Evolutionary conservation across 2,888 invertebrate genomes (phyloP).

Genomic region (Luperina nickerlii): DNA sequence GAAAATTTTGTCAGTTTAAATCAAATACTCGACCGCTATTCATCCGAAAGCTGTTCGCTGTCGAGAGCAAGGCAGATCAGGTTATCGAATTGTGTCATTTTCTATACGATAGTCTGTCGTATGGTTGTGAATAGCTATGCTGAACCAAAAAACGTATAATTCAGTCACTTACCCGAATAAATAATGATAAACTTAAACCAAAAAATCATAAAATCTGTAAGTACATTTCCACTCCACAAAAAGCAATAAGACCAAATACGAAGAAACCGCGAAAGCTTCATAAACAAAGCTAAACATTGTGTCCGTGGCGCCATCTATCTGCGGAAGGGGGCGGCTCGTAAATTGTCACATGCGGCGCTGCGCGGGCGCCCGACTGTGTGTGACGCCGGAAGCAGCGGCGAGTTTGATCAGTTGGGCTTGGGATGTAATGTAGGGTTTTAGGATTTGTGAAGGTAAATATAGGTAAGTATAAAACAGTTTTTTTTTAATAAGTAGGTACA

Average conservation of each 20-base stretch:
- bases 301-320: slow-evolving; percentile 69
- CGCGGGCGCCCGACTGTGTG: slow-evolving; percentile 56
- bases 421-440: slow-evolving; percentile 13
- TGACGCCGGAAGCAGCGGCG: slow-evolving; percentile 56
- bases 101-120: no score
- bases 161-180: neutral
- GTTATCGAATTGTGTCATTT: no score
- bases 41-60: no score
- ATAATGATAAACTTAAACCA: neutral
- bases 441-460: neutral
- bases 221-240: slow-evolving; percentile 1
- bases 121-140: no score
- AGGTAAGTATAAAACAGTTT: neutral
- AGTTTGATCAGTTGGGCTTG: slow-evolving; percentile 37
- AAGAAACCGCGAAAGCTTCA: slow-evolving; percentile 37
- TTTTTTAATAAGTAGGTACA: neutral
- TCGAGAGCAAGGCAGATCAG: no score
- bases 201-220: neutral
- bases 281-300: slow-evolving; percentile 64
- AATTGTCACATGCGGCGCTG: slow-evolving; percentile 63
- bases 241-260: slow-evolving; percentile 34
- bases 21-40: no score
- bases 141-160: neutral
- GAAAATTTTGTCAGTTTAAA: no score
- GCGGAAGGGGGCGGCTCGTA: slow-evolving; percentile 72